Conservation (phyloP, 2,888 invertebrate genomes). For the Phyllotreta cruciferae region DNA sequence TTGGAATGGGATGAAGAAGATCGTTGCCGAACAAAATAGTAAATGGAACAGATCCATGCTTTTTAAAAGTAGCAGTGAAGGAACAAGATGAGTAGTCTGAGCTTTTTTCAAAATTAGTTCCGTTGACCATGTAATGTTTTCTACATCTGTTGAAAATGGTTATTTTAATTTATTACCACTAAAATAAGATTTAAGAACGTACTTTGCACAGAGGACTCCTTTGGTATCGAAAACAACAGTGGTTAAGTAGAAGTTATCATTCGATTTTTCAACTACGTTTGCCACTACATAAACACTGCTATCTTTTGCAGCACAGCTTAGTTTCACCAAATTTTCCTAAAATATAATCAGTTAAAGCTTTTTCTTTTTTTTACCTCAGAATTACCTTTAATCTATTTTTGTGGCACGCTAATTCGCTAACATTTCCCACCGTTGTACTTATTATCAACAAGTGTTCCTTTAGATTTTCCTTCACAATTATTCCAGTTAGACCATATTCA, state of each 20-base stretch:
- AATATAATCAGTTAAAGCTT: neutral
- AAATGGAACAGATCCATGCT: constrained; percentile 17
- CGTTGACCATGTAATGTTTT: constrained; percentile 22
- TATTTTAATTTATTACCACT: neutral
- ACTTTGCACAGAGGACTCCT: constrained; percentile 27
- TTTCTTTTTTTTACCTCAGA: neutral
- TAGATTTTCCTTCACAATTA: neutral
- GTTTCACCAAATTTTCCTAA: constrained; percentile 15
- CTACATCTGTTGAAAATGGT: constrained; percentile 28
- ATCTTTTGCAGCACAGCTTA: constrained; percentile 31
- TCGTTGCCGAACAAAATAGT: constrained; percentile 31
- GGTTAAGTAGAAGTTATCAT: constrained; percentile 13
- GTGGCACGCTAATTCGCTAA: constrained; percentile 9
- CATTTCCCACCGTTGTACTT: constrained; percentile 16
- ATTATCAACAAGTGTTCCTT: neutral
- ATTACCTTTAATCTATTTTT: neutral
- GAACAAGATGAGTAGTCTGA: constrained; percentile 15
- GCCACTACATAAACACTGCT: constrained; percentile 23
- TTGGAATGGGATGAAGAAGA: constrained; percentile 16
- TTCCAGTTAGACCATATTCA: constrained; percentile 31
- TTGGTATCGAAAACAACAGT: constrained; percentile 25
- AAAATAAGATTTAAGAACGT: too few species aligned
- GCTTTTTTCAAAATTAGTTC: constrained; percentile 6
- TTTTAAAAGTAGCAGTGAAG: constrained; percentile 30
- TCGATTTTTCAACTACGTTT: constrained; percentile 26